Evolutionary conservation across 2,113 vertebrate species (phyloP), one percentile per base, ranked within the genome.

Genomic region (Nycticebus coucang): DNA sequence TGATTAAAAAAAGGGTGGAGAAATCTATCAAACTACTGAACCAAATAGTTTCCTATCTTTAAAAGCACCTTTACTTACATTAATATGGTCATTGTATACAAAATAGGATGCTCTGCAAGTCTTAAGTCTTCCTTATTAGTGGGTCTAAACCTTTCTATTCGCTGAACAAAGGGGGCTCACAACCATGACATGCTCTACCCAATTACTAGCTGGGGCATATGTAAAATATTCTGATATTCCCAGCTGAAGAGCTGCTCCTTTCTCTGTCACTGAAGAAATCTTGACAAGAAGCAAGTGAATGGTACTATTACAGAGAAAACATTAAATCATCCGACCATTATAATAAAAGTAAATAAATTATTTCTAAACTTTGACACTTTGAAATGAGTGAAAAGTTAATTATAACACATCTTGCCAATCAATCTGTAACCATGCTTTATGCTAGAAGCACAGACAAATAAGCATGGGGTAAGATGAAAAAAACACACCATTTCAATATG

Each of bases 1-100:
- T 28, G 12, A 19, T 55, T n/a, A 50, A 30, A 35, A 64, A 84
- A 68, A 71, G 69, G 66, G n/a, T 0, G 21, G 17, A 87, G 26
- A 89, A 81, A 93, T 60, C 69, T n/a, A 84, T 35, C 60, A 18
- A 22, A 69, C 62, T 93, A 72, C 9, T 75, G 78, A 87, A 78
- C 66, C 50, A 55, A 68, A 66, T 69, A 64, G 9, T 24, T 95
- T 81, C 77, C 21, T 92, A 8, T 50, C 81, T 45, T 94, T 75
- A 95, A 95, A 97, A 95, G 5, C 55, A 69, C 53, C n/a, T 19
- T 88, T 26, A 30, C 9, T 95, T 37, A 62, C 5, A 45, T 64
- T 62, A 72, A 72, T 21, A 53, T 15, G 21, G 21, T 41, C 84
- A 72, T 2, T 93, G 5, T 13, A 86, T 1, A 62, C 19, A 75